Evolutionary conservation across 2,797 vertebrate genomes (phyloP).

Genomic region (Rhynchonycteris naso): DNA sequence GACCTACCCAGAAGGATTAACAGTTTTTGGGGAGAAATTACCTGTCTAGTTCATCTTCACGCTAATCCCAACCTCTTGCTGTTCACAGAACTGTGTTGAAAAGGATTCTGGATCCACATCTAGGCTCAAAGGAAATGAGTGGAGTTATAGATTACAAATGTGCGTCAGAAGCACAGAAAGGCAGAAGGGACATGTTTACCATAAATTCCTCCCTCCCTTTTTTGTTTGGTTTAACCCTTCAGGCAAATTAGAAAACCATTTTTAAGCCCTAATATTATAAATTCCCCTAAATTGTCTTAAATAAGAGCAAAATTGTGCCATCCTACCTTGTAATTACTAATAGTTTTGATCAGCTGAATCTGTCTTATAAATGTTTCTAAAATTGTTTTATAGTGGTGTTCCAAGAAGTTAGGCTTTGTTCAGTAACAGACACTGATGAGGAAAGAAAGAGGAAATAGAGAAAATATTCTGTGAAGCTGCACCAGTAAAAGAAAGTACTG

Average conservation of each 20-base stretch:
- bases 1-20: not conserved
- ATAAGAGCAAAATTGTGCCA: not conserved
- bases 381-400: constrained; percentile 27
- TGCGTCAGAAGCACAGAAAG: not conserved
- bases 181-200: not conserved
- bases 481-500: not conserved
- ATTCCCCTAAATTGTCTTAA: constrained; percentile 2
- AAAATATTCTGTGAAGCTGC: not conserved
- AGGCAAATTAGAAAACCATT: not conserved
- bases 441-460: not conserved
- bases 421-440: constrained; percentile 45
- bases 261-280: constrained; percentile 22
- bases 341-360: not conserved
- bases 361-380: constrained; percentile 22
- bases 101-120: not conserved
- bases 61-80: not conserved
- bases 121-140: not conserved
- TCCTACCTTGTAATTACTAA: constrained; percentile 22
- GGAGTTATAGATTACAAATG: not conserved
- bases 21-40: not conserved
- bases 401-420: not conserved
- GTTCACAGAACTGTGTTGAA: not conserved
- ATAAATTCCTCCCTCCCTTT: not conserved
- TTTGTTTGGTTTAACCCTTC: not conserved
- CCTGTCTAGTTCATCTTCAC: not conserved